Conservation (phyloP, 2,888 invertebrate species). For the Pachydiplax longipennis region DNA sequence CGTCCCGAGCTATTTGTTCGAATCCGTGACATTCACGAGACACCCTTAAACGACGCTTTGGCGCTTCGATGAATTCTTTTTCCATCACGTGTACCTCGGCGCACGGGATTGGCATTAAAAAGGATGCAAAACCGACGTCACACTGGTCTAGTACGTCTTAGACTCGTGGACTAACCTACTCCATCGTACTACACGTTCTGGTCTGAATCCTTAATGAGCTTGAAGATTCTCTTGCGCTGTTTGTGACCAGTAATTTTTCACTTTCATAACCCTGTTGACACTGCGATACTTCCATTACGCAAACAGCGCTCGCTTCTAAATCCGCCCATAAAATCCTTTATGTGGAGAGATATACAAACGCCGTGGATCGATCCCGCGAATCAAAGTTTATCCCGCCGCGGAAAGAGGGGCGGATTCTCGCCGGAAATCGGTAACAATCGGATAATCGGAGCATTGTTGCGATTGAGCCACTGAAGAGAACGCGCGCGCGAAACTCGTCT, state of each 20-base stretch:
- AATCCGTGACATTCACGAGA: too few relatives aligned
- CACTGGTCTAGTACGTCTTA: neutral
- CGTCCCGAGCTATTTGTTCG: too few relatives aligned
- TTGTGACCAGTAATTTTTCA: slow-evolving; percentile 28
- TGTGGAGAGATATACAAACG: neutral
- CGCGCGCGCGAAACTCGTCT: too few relatives aligned
- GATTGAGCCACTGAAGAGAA: too few relatives aligned
- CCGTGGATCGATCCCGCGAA: neutral
- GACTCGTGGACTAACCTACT: neutral
- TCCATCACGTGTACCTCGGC: neutral
- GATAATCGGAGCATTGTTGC: neutral
- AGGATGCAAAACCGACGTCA: slow-evolving; percentile 31
- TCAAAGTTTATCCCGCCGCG: neutral
- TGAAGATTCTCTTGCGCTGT: slow-evolving; percentile 28
- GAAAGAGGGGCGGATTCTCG: neutral
- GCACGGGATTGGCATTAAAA: neutral
- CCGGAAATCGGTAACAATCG: neutral
- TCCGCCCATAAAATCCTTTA: neutral
- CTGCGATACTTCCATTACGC: neutral
- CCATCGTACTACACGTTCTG: slow-evolving; percentile 2
- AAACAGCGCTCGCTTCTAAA: neutral
- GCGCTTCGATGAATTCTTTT: neutral
- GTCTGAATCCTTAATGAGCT: slow-evolving; percentile 38
- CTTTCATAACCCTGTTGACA: slow-evolving; percentile 23
- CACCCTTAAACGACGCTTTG: too few relatives aligned